Conservation (phyloP, 2,113 vertebrate species). For the Morone saxatilis region DNA sequence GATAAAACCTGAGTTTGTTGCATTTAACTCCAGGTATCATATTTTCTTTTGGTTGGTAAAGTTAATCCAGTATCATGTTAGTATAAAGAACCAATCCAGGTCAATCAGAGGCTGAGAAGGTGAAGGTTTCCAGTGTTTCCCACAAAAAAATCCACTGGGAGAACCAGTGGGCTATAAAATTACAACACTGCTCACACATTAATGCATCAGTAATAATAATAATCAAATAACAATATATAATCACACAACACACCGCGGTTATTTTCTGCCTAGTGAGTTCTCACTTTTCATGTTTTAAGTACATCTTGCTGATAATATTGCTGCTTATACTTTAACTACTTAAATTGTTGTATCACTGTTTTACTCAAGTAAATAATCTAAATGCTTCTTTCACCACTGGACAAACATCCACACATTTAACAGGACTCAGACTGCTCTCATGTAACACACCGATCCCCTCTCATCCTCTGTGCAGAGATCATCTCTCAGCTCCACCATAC, state of each 20-base stretch:
- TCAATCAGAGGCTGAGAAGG: too few relatives aligned
- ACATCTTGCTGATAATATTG: background rate
- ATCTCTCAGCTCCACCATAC: conserved; percentile 60
- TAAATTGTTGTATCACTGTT: background rate
- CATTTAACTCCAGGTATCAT: too few relatives aligned
- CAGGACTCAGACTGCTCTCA: conserved; percentile 1
- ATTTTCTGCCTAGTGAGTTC: background rate
- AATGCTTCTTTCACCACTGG: background rate
- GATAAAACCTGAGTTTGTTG: too few relatives aligned
- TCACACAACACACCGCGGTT: too few relatives aligned
- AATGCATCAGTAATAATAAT: background rate
- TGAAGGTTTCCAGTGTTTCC: background rate
- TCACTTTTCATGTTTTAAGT: background rate
- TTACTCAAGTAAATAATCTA: background rate
- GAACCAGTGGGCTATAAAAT: background rate
- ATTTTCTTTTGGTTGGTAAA: too few relatives aligned
- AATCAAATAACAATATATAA: background rate
- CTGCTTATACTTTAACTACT: too few relatives aligned
- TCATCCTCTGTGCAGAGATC: conserved; percentile 34
- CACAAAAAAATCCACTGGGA: background rate
- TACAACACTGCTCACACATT: background rate
- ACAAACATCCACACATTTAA: background rate
- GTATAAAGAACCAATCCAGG: too few relatives aligned
- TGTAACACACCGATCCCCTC: background rate
- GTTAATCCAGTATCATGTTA: too few relatives aligned